phyloP scores from a whole-genome alignment of 2,888 invertebrate genomes.

The Unio delphinus region DNA sequence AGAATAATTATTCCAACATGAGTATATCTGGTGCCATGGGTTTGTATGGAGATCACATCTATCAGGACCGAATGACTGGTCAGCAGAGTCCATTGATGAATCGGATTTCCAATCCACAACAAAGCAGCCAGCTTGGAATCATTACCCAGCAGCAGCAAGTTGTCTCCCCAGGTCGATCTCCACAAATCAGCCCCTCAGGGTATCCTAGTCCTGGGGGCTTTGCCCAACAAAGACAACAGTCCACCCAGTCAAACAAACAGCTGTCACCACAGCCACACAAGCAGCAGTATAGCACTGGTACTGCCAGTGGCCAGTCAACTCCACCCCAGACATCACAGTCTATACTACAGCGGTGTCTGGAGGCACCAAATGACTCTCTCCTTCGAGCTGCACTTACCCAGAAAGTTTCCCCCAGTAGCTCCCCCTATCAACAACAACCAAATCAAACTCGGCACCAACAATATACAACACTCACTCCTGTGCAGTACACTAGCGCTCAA shows the following conservation, averaged over 20 bases:
- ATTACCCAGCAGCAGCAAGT: conserved; percentile 35
- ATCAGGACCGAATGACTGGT: conserved; percentile 15
- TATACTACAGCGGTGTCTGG: conserved; percentile 50
- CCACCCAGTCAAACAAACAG: conserved; percentile 47
- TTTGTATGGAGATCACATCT: conserved; percentile 19
- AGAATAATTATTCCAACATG: conserved; percentile 35
- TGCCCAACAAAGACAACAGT: conserved; percentile 26
- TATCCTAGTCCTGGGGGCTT: conserved; percentile 44
- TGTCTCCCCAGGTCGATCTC: conserved; percentile 51
- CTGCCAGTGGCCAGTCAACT: conserved; percentile 11
- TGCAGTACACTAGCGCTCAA: conserved; percentile 17
- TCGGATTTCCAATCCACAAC: conserved; percentile 12
- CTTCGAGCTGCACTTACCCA: conserved; percentile 60
- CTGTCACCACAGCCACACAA: conserved; percentile 41
- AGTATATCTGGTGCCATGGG: conserved; percentile 21
- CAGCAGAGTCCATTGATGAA: conserved; percentile 11
- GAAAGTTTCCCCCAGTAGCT: conserved; percentile 16
- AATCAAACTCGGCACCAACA: conserved; percentile 15
- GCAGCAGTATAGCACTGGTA: conserved; percentile 5
- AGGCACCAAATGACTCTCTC: conserved; percentile 56
- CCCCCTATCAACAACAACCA: conserved; percentile 20
- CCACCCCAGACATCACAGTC: conserved; percentile 26
- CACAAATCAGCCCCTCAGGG: conserved; percentile 48
- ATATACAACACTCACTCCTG: conserved; percentile 15
- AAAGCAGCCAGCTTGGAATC: conserved; percentile 35